A percentile compares a stretch with the other conserved stretches of the same genome.
Evolutionary conservation across 1,140 invertebrate genomes (phyloP).

Genomic region (Aphaenogaster ashmeadi): DNA sequence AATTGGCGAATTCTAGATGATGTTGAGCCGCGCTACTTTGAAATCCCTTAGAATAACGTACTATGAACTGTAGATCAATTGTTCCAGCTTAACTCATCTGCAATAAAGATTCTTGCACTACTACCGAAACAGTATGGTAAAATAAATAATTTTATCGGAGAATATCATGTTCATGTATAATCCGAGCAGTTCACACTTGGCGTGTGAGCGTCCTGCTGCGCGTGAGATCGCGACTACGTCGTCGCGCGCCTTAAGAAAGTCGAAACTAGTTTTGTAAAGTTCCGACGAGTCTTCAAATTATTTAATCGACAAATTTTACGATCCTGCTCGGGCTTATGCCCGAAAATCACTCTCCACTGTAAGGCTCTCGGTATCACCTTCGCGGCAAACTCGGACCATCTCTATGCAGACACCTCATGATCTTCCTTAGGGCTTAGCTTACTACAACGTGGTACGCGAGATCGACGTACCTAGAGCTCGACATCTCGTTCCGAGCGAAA

Average conservation of each 20-base stretch:
- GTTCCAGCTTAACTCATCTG: background rate
- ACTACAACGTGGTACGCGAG: constrained; percentile 35
- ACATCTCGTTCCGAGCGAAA: constrained; percentile 65
- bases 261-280: constrained; percentile 57
- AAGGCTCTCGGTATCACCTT: background rate
- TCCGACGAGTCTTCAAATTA: constrained; percentile 54
- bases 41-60: background rate
- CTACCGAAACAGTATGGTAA: background rate
- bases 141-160: background rate
- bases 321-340: constrained; percentile 17
- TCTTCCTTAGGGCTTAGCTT: constrained; percentile 34
- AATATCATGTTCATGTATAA: background rate
- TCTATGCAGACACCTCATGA: constrained; percentile 56
- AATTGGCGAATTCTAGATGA: background rate
- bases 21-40: background rate
- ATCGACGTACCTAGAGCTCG: constrained; percentile 58
- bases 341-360: constrained; percentile 53
- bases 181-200: background rate
- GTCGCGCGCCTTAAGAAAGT: constrained; percentile 30
- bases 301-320: constrained; percentile 66
- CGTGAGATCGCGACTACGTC: constrained; percentile 1
- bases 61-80: background rate
- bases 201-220: background rate
- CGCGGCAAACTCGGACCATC: constrained; percentile 51
- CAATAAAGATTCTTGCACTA: background rate